Evolutionary conservation across 2,888 invertebrate species (phyloP).

Genomic region (Cylloceria caligata): DNA sequence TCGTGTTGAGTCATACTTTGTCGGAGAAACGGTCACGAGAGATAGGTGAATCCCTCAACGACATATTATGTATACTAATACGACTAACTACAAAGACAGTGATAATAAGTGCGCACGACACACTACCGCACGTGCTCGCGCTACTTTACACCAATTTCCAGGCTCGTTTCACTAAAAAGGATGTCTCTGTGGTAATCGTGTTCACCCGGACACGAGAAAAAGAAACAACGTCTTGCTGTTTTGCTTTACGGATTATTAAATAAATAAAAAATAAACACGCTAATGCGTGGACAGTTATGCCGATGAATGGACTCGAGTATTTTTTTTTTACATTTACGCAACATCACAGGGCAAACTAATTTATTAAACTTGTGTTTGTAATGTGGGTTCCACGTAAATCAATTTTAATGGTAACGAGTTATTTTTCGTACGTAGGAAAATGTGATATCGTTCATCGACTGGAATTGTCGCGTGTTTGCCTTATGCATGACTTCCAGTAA

Average conservation of each 20-base stretch:
- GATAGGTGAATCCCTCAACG: constrained; percentile 37
- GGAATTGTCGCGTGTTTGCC: not conserved
- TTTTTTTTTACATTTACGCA: too few relatives aligned
- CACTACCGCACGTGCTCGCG: constrained; percentile 66
- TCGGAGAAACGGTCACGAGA: constrained; percentile 48
- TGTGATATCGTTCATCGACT: not conserved
- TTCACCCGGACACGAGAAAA: constrained; percentile 28
- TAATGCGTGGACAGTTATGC: not conserved
- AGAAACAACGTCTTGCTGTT: not conserved
- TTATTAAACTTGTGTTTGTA: too few relatives aligned
- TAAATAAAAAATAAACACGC: not conserved
- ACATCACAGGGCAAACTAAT: too few relatives aligned
- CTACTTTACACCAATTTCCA: constrained; percentile 77
- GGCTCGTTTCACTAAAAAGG: constrained; percentile 73
- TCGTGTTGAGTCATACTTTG: constrained; percentile 62
- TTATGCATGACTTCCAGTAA: not conserved
- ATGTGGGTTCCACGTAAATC: too few relatives aligned
- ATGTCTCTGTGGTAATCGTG: constrained; percentile 73
- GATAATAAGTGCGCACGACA: constrained; percentile 61
- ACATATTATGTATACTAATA: constrained; percentile 54
- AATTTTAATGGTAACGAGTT: not conserved
- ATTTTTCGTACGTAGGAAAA: not conserved
- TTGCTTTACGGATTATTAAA: not conserved
- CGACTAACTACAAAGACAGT: constrained; percentile 60
- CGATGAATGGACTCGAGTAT: too few relatives aligned